These are phyloP conservation scores for Drosophila bocqueti DNA, from an alignment of 1,140 invertebrate species.

Conservation along the genomic window DNA sequence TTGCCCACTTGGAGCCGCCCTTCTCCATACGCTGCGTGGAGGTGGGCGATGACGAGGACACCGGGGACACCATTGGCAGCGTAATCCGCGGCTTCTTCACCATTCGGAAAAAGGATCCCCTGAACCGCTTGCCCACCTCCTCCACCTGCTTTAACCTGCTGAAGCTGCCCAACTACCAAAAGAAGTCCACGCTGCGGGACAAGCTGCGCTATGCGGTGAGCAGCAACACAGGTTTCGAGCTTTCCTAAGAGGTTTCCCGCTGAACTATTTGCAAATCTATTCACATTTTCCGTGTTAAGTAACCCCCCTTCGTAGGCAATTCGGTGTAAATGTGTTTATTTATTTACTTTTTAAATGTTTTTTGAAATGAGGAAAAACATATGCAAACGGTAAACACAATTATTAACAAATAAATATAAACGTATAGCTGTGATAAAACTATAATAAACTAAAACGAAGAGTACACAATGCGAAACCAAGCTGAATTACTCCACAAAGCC, in stretches of 20 bases:
- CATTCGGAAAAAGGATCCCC: conserved; percentile 97
- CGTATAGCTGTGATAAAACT: conserved; percentile 81
- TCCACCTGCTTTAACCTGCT: conserved; percentile 99
- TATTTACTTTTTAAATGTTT: conserved; percentile 16
- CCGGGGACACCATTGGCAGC: conserved; percentile 89
- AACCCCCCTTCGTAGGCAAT: conserved; percentile 16
- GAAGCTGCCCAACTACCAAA: conserved; percentile 99
- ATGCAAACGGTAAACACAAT: conserved; percentile 50
- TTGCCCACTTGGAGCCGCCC: conserved; percentile 98
- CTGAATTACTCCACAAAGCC: conserved; percentile 56
- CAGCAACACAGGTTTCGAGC: conserved; percentile 99
- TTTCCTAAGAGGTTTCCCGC: conserved; percentile 89
- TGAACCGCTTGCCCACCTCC: conserved; percentile 97
- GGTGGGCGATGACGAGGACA: conserved; percentile 99
- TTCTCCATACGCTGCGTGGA: conserved; percentile 99
- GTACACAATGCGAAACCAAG: conserved; percentile 64
- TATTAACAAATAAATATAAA: conserved; percentile 72
- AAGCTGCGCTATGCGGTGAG: conserved; percentile 99
- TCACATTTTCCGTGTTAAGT: neutral
- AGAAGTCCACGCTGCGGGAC: conserved; percentile 96
- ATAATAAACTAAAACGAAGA: conserved; percentile 68
- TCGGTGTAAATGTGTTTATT: conserved; percentile 31
- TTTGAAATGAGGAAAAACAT: conserved; percentile 14
- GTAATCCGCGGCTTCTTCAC: conserved; percentile 99
- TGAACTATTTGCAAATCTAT: conserved; percentile 3